A percentile compares a stretch with the other conserved stretches of the same genome.
These are phyloP conservation scores for Lymantria dispar DNA, from an alignment of 2,888 invertebrate genomes.

Conservation along the genomic window DNA sequence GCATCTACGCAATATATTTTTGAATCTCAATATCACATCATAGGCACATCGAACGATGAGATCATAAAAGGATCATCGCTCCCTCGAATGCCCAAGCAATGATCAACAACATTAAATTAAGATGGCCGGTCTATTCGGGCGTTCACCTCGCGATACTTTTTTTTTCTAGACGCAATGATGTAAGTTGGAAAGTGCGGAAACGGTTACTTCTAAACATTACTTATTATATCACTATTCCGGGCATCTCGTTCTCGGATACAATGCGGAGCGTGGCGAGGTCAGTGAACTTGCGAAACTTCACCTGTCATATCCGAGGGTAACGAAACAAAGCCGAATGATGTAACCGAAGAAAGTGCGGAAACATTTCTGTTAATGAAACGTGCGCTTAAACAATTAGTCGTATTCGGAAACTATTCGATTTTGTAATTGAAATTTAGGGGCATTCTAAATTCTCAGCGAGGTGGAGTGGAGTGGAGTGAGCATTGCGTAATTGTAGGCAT, in stretches of 20 bases:
- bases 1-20: conserved; percentile 14
- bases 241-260: conserved; percentile 59
- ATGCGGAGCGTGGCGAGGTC: conserved; percentile 57
- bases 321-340: conserved; percentile 50
- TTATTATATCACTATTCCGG: conserved; percentile 70
- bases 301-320: conserved; percentile 62
- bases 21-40: conserved; percentile 1
- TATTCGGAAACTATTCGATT: conserved; percentile 46
- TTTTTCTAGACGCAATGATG: conserved; percentile 59
- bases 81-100: conserved; percentile 66
- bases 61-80: conserved; percentile 78
- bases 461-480: conserved; percentile 33
- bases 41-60: conserved; percentile 59
- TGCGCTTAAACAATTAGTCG: conserved; percentile 31
- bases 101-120: conserved; percentile 60
- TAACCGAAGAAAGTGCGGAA: conserved; percentile 67
- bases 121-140: conserved; percentile 58
- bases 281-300: conserved; percentile 77
- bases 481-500: conserved; percentile 63
- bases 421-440: conserved; percentile 46
- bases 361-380: conserved; percentile 37
- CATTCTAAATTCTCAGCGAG: conserved; percentile 55
- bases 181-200: conserved; percentile 80
- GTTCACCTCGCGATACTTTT: conserved; percentile 65
- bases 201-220: conserved; percentile 62